Conservation (phyloP, 2,888 invertebrate species). For the Lordiphosa fenestrarum region DNA sequence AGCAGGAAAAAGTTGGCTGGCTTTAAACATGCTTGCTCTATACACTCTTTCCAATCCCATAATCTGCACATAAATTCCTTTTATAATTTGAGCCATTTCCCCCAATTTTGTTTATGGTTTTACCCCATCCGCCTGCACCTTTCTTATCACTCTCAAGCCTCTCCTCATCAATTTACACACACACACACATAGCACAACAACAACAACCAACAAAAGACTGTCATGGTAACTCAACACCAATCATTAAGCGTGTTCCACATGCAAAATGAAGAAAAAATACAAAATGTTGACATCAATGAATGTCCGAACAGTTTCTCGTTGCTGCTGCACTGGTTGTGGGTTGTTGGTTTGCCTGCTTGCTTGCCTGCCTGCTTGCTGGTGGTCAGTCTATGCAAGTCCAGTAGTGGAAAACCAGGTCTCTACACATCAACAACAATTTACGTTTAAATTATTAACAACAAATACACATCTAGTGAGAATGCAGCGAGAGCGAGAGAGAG, state of each 20-base stretch:
- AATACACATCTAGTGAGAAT: constrained; percentile 3
- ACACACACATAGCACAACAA: background rate
- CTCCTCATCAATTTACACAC: background rate
- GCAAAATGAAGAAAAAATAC: constrained; percentile 10
- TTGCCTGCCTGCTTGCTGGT: constrained; percentile 12
- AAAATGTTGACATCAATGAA: constrained; percentile 59
- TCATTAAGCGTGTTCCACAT: constrained; percentile 20
- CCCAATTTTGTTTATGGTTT: background rate
- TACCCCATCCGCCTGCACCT: too few relatives aligned
- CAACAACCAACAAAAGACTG: constrained; percentile 21
- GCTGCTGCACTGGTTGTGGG: constrained; percentile 16
- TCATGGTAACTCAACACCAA: constrained; percentile 38
- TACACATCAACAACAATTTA: constrained; percentile 56
- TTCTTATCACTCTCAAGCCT: too few relatives aligned
- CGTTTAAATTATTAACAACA: constrained; percentile 49
- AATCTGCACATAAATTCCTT: too few relatives aligned
- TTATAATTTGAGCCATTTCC: background rate
- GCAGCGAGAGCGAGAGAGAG: background rate
- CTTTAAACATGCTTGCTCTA: too few relatives aligned
- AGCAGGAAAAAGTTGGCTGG: background rate
- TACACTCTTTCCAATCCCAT: too few relatives aligned
- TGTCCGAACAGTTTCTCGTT: constrained; percentile 23
- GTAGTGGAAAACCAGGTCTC: constrained; percentile 27
- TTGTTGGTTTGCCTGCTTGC: constrained; percentile 9
- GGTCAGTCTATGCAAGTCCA: constrained; percentile 21